Base-by-base conservation (phyloP, 2,888 invertebrate species). In the Melangyna quadrimaculata region DNA sequence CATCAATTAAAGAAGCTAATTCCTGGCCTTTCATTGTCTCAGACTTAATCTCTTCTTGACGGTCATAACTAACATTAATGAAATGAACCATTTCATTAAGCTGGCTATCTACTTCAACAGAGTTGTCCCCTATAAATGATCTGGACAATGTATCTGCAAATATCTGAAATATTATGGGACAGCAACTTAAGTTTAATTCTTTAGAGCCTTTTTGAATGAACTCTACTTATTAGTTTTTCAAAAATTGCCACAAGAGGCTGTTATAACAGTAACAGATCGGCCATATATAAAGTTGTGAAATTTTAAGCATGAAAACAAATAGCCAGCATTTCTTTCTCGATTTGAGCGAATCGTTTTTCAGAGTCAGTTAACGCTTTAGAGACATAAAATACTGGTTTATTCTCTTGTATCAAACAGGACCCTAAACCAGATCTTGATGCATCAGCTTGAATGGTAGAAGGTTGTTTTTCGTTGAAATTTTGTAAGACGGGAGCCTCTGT, bases 301-400 rank as follows among this genome's bases (percentile, higher is more conserved):
- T 14, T 45, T 57, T 2, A 22, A 48, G 32, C 27, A 61, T 17
- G 72, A 32, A 29, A 59, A 59, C 3, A 72, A 59, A 72, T 72
- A 14, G 71, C 71, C 14, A 72, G 48, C 6, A 73, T 43, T 57
- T 67, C 59, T 67, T 73, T 79, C 84, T 53, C 88, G 14, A 88
- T 84, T 19, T 78, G 63, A 12, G 82, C 82, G 61, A 82, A 87
- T 12, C 74, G 72, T 37, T 29, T n/a, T 81, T 90, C 88, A 14
- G 88, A 88, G 24, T 88, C 87, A 27, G 27, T 27, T 27, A 27
- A 27, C 27, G 27, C 27, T 27, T 27, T 27, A 27, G 27, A 27
- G 27, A 87, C 88, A 86, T 88, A 89, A 5, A 87, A 19, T 17
- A 79, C 65, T 14, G 70, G 67, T 19, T 67, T 67, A 29, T 51